Base-by-base conservation (phyloP, 2,888 invertebrate genomes). In the Argyresthia albistria region DNA sequence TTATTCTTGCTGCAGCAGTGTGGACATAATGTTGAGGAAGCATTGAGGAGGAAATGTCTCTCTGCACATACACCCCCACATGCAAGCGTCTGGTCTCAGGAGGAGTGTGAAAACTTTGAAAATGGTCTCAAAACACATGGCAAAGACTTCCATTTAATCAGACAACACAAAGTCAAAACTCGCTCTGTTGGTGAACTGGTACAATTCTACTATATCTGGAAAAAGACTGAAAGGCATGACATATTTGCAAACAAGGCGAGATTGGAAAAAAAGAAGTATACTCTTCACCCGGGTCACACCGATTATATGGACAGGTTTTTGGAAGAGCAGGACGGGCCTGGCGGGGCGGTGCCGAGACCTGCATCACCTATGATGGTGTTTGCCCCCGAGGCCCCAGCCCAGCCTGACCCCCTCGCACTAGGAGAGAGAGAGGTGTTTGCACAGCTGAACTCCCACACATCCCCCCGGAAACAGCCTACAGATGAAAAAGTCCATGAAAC, bases 171-270 rank as follows among this genome's bases (percentile, higher is more conserved):
- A 90, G 97, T 98, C 48, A 90, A 95, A 64, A 97, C 98, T 54
- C 90, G 98, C 62, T 96, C 97, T 8, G 97, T 99, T 46, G 97
- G 98, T 37, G 99, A 99, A 80, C 88, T 99, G 57, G 97, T 99
- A 11, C 97, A 98, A 73, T 99, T 99, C 86, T 95, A 95, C 78
- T 95, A 95, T 66, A 90, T 98, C 53, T 99, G 99, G 99, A 99
- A 99, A 82, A 99, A 99, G 81, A 98, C 98, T 35, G 98, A 98
- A 70, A 90, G 99, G 14, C 97, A 98, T 77, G 99, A 99, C 80
- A 93, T 93, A 65, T 93, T 93, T 73, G 97, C 97, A 0, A 95
- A 95, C 71, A 95, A 95, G 78, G 93, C 94, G 9, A 89, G 96
- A 50, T 77, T 97, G 61, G 97, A 97, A 69, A 97, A 97, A 84